Percentiles rank a stretch among this genome's conserved stretches.
These are phyloP conservation scores for Rhinogobio ventralis DNA, from an alignment of 2,797 vertebrate species.

Conservation along the genomic window DNA sequence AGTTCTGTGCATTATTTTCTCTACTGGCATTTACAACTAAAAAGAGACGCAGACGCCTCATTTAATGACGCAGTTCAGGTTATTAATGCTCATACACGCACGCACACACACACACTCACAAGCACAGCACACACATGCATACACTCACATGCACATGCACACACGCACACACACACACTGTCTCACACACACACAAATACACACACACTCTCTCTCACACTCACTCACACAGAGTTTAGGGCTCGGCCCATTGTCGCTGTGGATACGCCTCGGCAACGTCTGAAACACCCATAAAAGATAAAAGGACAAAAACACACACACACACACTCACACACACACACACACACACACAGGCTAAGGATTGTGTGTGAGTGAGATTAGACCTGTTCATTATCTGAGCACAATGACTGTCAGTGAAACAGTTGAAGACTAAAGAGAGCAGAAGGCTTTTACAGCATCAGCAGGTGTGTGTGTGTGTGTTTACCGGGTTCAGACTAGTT, in stretches of 20 bases:
- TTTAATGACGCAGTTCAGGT: background rate
- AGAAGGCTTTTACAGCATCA: background rate
- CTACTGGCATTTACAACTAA: slow-evolving; percentile 23
- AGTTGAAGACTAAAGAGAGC: slow-evolving; percentile 7
- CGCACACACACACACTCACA: background rate
- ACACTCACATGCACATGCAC: background rate
- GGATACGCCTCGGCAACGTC: background rate
- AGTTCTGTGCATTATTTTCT: slow-evolving; percentile 11
- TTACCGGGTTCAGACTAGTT: background rate
- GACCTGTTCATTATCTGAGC: slow-evolving; percentile 31
- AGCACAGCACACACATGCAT: background rate
- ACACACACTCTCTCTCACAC: background rate
- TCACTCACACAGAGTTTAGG: background rate
- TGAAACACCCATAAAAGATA: slow-evolving; percentile 20
- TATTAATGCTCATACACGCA: background rate
- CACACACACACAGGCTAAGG: background rate
- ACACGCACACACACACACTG: background rate
- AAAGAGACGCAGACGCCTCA: background rate
- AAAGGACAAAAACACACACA: slow-evolving; percentile 4
- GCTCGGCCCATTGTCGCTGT: no score
- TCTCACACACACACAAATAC: background rate
- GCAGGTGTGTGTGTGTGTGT: slow-evolving; percentile 23
- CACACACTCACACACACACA: background rate
- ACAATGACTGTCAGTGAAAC: slow-evolving; percentile 20
- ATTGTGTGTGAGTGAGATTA: slow-evolving; percentile 42